These are phyloP conservation scores for Raja brachyura DNA, from an alignment of 2,113 vertebrate species.

Conservation along the genomic window DNA sequence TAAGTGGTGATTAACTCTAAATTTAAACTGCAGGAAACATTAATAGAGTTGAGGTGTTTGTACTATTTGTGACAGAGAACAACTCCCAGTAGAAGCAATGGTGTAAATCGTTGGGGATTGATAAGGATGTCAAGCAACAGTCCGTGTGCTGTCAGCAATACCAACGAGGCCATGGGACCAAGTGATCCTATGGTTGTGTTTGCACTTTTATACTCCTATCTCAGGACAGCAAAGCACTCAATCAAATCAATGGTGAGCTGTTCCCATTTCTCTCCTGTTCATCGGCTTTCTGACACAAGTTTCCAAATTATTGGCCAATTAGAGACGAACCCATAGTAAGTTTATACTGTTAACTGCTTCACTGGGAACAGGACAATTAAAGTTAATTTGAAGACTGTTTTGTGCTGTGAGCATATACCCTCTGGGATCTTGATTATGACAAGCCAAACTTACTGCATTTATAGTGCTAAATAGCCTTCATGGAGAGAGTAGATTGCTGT, in stretches of 20 bases:
- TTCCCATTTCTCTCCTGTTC: not conserved
- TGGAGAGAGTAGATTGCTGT: not conserved
- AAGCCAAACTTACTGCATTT: slow-evolving; percentile 12
- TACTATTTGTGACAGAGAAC: not conserved
- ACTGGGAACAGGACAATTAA: slow-evolving; percentile 13
- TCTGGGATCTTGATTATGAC: slow-evolving; percentile 8
- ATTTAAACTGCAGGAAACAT: not conserved
- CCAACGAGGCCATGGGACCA: no score
- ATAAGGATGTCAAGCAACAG: not conserved
- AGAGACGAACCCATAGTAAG: not conserved
- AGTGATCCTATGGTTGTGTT: not conserved
- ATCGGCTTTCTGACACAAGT: slow-evolving; percentile 14
- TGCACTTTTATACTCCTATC: not conserved
- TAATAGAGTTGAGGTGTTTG: not conserved
- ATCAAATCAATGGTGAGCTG: not conserved
- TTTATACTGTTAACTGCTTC: slow-evolving; percentile 17
- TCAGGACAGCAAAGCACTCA: not conserved
- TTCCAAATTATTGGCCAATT: slow-evolving; percentile 22
- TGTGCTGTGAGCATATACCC: not conserved
- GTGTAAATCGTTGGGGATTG: not conserved
- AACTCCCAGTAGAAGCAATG: not conserved
- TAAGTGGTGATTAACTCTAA: not conserved
- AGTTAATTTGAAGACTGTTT: slow-evolving; percentile 26
- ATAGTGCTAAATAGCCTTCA: not conserved
- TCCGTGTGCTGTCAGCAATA: not conserved